A percentile compares a stretch with the other conserved stretches of the same genome.
Evolutionary conservation across 2,113 vertebrate genomes (phyloP).

Genomic region (Plestiodon gilberti): DNA sequence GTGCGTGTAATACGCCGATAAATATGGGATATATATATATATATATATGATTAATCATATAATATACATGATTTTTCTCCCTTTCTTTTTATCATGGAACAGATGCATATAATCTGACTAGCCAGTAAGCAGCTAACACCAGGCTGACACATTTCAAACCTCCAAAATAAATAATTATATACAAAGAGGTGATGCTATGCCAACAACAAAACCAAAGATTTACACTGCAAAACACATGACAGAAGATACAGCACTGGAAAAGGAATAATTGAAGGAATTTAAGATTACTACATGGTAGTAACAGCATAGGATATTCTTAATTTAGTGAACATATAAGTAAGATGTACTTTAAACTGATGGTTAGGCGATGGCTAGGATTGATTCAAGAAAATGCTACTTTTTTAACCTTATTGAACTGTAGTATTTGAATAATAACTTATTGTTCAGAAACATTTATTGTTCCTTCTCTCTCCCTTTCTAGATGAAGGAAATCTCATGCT

Average conservation of each 20-base stretch:
- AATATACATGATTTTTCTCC: slow-evolving; percentile 55
- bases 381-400: slow-evolving; percentile 29
- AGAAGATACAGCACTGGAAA: slow-evolving; percentile 43
- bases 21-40: slow-evolving; percentile 7
- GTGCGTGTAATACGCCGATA: too few relatives aligned
- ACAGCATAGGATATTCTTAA: slow-evolving; percentile 57
- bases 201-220: slow-evolving; percentile 63
- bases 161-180: slow-evolving; percentile 86
- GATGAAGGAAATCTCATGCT: slow-evolving; percentile 65
- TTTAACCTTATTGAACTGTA: slow-evolving; percentile 35
- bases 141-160: slow-evolving; percentile 73
- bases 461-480: slow-evolving; percentile 24
- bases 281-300: slow-evolving; percentile 72
- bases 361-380: slow-evolving; percentile 42
- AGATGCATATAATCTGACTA: slow-evolving; percentile 61
- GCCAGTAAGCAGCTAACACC: slow-evolving; percentile 61
- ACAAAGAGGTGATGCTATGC: slow-evolving; percentile 72
- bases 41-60: slow-evolving; percentile 19
- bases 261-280: slow-evolving; percentile 51
- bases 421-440: slow-evolving; percentile 47
- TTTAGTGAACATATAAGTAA: slow-evolving; percentile 54
- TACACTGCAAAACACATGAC: slow-evolving; percentile 26
- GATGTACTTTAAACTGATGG: slow-evolving; percentile 46
- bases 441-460: slow-evolving; percentile 40
- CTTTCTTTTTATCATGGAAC: slow-evolving; percentile 46